Conservation (phyloP, 1,140 invertebrate species). For the Portunus trituberculatus region DNA sequence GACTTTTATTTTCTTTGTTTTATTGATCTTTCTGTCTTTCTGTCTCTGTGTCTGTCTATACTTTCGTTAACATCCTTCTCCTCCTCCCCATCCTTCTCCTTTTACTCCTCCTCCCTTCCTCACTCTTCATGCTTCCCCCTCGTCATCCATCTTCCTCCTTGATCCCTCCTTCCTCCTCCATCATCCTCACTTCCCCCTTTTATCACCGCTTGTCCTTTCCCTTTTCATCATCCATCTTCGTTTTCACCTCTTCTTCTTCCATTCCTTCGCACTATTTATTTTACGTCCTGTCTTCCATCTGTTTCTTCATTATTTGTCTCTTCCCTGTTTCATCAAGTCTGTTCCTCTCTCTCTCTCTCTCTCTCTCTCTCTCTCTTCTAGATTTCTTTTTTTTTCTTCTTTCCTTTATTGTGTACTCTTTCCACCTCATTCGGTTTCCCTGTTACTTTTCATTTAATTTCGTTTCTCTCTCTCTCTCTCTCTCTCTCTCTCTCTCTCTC, state of each 20-base stretch:
- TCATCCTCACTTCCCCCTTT: slow-evolving; percentile 6
- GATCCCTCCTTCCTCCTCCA: background rate
- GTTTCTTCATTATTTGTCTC: background rate
- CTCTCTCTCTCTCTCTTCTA: too few species aligned
- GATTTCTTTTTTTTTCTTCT: too few species aligned
- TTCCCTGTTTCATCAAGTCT: background rate
- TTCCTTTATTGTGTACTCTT: too few species aligned
- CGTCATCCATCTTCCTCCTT: background rate
- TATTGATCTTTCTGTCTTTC: background rate
- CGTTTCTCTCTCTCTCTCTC: background rate
- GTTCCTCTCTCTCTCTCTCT: too few species aligned
- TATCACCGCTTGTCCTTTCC: background rate
- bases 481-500: slow-evolving; percentile 25
- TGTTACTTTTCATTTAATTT: too few species aligned
- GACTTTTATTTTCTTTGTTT: background rate
- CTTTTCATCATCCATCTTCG: background rate
- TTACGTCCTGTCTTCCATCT: background rate
- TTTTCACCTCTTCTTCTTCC: slow-evolving; percentile 12
- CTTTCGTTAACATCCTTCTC: background rate
- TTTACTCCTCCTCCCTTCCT: background rate
- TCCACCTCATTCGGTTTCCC: too few species aligned
- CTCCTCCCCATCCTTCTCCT: background rate
- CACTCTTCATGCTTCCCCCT: background rate
- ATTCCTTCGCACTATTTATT: background rate
- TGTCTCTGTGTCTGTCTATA: background rate